Percentiles rank a stretch among this genome's conserved stretches.
Evolutionary conservation across 2,113 vertebrate genomes (phyloP).

Genomic region (Anoura caudifer): DNA sequence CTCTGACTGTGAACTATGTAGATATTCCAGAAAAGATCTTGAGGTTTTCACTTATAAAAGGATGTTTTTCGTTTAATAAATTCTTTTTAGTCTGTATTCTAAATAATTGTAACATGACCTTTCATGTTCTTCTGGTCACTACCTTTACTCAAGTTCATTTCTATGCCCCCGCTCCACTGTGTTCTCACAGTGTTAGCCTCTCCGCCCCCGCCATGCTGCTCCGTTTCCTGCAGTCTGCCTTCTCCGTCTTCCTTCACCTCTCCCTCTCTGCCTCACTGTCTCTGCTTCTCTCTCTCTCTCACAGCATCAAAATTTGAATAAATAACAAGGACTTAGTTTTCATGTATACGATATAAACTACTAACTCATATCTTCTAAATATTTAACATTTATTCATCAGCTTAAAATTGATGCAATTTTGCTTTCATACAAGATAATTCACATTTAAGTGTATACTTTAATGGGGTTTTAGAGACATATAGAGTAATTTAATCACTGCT

Average conservation of each 20-base stretch:
- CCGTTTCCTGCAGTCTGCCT: neutral
- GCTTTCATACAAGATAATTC: neutral
- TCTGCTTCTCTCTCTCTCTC: neutral
- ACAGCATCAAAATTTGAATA: neutral
- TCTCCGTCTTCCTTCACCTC: neutral
- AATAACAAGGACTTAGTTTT: neutral
- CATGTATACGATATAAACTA: neutral
- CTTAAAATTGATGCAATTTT: too few relatives aligned
- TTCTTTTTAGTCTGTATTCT: neutral
- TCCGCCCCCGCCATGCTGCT: neutral
- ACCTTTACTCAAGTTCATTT: neutral
- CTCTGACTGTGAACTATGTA: neutral
- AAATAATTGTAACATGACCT: neutral
- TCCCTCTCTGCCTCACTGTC: rapidly evolving
- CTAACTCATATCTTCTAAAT: neutral
- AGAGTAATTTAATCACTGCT: too few relatives aligned
- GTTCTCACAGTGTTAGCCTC: neutral
- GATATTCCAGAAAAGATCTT: neutral
- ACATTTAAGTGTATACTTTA: neutral
- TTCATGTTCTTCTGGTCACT: neutral
- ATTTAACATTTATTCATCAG: neutral
- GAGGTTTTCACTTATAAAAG: neutral
- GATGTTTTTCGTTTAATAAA: neutral
- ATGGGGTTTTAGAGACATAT: neutral
- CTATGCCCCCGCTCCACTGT: neutral